Conservation (phyloP, 2,888 invertebrate genomes). For the Anthrax anthrax region DNA sequence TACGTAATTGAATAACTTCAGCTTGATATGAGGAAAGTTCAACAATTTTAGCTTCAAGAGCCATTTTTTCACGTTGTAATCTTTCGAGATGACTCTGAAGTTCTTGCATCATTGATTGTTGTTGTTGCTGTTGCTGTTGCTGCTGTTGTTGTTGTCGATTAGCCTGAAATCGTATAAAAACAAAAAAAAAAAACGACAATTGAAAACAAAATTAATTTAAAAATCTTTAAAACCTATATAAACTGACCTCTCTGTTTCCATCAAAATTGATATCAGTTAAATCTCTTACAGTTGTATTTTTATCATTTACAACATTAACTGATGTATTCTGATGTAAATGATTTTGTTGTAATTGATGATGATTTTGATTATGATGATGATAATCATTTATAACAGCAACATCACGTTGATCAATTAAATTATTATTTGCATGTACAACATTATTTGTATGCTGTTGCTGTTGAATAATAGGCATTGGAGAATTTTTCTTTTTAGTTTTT, state of each 20-base stretch:
- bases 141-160: conserved; percentile 18
- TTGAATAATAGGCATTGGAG: conserved; percentile 21
- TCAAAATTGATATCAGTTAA: conserved; percentile 11
- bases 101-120: conserved; percentile 39
- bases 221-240: neutral
- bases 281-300: conserved; percentile 6
- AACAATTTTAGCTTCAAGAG: conserved; percentile 44
- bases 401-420: conserved; percentile 13
- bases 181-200: neutral
- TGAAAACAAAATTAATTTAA: neutral
- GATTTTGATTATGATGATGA: conserved; percentile 1
- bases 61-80: conserved; percentile 48
- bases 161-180: neutral
- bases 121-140: neutral
- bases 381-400: conserved; percentile 6
- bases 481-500: conserved; percentile 25
- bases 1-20: conserved; percentile 51
- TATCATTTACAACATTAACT: neutral
- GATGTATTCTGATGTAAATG: too few relatives aligned
- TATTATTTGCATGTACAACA: conserved; percentile 13
- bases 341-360: neutral
- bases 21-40: conserved; percentile 50
- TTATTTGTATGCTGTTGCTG: conserved; percentile 14
- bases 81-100: conserved; percentile 48
- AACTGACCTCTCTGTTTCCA: conserved; percentile 12